Evolutionary conservation across 2,888 invertebrate genomes (phyloP).

Genomic region (Cantharis lateralis): DNA sequence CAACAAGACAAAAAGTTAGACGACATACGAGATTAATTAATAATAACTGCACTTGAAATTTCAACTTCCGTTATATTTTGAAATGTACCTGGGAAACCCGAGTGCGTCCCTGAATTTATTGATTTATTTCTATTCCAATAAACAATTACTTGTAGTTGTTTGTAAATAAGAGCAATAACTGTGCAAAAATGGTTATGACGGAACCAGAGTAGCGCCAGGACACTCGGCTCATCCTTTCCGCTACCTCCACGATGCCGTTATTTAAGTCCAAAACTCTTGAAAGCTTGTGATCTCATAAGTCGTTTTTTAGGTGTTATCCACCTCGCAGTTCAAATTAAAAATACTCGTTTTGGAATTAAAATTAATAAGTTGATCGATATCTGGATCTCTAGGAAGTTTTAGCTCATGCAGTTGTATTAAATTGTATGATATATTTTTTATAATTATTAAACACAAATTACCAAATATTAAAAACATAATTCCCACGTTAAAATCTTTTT

Average conservation of each 20-base stretch:
- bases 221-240: not conserved
- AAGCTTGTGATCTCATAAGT: not conserved
- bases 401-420: no score
- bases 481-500: not conserved
- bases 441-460: not conserved
- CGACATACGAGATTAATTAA: conserved; percentile 17
- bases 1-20: not conserved
- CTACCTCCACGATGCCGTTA: not conserved
- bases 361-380: no score
- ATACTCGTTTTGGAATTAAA: not conserved
- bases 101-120: conserved; percentile 28
- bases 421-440: no score
- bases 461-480: not conserved
- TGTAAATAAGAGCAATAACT: conserved; percentile 16
- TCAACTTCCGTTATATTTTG: conserved; percentile 27
- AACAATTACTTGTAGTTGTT: conserved; percentile 23
- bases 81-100: conserved; percentile 30
- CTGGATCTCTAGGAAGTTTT: not conserved
- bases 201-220: not conserved
- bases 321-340: not conserved
- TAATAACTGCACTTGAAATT: conserved; percentile 20
- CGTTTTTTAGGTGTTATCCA: not conserved
- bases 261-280: not conserved
- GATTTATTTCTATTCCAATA: conserved; percentile 28
- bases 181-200: not conserved